Conservation (phyloP, 2,113 vertebrate species). For the Corydoras maculifer region DNA sequence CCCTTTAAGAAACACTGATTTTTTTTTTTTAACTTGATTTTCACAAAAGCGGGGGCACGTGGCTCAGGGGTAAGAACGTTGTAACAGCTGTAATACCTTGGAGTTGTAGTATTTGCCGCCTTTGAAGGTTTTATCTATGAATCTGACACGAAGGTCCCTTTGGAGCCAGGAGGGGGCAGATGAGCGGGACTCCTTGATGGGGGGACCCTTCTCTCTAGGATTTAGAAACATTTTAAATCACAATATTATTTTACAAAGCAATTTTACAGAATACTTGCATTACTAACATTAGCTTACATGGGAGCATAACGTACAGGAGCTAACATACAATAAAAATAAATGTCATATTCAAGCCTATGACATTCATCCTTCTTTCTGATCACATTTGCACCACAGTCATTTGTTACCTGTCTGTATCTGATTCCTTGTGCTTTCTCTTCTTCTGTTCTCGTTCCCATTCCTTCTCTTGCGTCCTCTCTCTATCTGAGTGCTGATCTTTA, state of each 20-base stretch:
- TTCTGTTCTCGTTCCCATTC: conserved; percentile 53
- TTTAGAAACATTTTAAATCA: neutral
- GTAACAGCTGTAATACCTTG: conserved; percentile 64
- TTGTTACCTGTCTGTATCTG: conserved; percentile 57
- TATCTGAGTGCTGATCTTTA: conserved; percentile 53
- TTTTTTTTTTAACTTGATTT: too few relatives aligned
- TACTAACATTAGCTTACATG: too few relatives aligned
- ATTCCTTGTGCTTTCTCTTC: conserved; percentile 64
- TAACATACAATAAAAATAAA: too few relatives aligned
- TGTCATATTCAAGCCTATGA: too few relatives aligned
- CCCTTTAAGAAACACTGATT: too few relatives aligned
- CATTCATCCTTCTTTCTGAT: neutral
- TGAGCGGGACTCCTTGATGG: conserved; percentile 54
- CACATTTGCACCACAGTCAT: neutral
- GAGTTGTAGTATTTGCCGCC: conserved; percentile 83
- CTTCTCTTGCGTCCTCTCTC: conserved; percentile 41
- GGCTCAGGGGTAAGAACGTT: too few relatives aligned
- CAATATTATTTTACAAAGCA: too few relatives aligned
- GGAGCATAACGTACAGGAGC: too few relatives aligned
- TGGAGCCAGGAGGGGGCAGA: conserved; percentile 71
- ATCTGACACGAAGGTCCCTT: conserved; percentile 79
- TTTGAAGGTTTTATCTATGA: conserved; percentile 78
- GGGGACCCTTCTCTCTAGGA: conserved; percentile 56
- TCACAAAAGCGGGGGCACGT: too few relatives aligned
- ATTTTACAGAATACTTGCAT: too few relatives aligned